Conservation (phyloP, 2,113 vertebrate genomes). For the Alces alces region DNA sequence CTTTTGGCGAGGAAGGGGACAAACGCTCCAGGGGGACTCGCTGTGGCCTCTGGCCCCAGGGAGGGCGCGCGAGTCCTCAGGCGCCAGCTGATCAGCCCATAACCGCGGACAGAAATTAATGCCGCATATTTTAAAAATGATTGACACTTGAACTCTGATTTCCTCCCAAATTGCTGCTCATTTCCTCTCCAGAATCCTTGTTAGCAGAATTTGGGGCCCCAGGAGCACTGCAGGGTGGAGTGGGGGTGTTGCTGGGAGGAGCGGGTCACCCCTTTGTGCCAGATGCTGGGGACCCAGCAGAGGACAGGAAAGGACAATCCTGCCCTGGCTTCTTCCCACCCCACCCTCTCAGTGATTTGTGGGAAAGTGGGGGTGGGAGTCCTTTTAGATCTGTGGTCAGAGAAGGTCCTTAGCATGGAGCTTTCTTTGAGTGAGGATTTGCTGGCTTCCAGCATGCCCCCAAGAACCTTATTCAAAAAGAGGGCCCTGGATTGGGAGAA, state of each 20-base stretch:
- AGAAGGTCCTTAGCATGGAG: neutral
- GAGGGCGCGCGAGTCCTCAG: no score
- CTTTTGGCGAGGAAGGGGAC: neutral
- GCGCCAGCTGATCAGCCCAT: accelerated
- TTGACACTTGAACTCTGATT: neutral
- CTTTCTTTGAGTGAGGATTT: no score
- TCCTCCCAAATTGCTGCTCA: neutral
- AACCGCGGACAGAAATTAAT: neutral
- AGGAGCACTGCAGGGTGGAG: neutral
- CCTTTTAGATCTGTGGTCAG: neutral
- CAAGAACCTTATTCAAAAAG: no score
- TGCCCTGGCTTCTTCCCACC: neutral
- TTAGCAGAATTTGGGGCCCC: neutral
- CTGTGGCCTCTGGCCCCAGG: neutral
- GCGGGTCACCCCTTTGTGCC: accelerated
- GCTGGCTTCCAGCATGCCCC: accelerated
- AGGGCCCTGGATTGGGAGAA: accelerated
- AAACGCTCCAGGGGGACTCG: neutral
- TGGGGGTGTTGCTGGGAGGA: neutral
- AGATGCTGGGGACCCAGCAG: neutral
- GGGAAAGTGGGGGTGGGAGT: accelerated
- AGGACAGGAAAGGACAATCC: neutral
- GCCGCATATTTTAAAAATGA: neutral
- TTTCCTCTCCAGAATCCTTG: neutral
- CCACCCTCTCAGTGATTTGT: accelerated